Base-by-base conservation (phyloP, 2,797 vertebrate genomes). In the Notamacropus eugenii region DNA sequence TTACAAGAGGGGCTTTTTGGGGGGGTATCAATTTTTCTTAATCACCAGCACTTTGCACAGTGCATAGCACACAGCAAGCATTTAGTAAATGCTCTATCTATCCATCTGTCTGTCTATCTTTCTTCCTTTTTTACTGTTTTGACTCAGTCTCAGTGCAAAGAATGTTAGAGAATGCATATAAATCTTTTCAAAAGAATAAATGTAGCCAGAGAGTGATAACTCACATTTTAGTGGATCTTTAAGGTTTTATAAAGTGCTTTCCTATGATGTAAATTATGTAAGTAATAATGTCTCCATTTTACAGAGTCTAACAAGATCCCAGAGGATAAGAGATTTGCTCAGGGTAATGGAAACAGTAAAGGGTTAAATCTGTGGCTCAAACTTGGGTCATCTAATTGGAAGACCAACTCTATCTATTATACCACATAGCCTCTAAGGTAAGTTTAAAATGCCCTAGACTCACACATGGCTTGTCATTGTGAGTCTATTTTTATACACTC, bases 1-100 rank as follows among this genome's bases (percentile, higher is more conserved):
- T 74, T n/a, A 67, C 34, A 67, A n/a, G 62, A 10, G 0, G 0
- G 14, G 6, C 14, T 34, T 0, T 40, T 46, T 46, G 1, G 46
- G 46, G 46, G 3, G 31, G 8, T 24, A 82, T 82, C n/a, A 82
- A 46, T 82, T 46, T 46, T 46, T 46, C 74, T 87, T 87, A 87
- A 46, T 87, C 40, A 46, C 74, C 74, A 50, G 0, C 40, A 87
- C 8, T 10, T 46, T 82, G 2, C n/a, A 40, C n/a, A 40, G 22
- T 50, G 9, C 9, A 87, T 27, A 50, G 40, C 2, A 87, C 8
- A 46, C 24, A 87, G n/a, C 46, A 82, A 82, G 22, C 74, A 24
- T 24, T 11, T 50, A 87, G 11, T 46, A 87, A 87, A 4, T 87
- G 8, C 6, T 4, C 40, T 50, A 27, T 87, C 74, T 4, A 87